phyloP scores from a whole-genome alignment of 2,797 vertebrate species.

The Amazona ochrocephala region DNA sequence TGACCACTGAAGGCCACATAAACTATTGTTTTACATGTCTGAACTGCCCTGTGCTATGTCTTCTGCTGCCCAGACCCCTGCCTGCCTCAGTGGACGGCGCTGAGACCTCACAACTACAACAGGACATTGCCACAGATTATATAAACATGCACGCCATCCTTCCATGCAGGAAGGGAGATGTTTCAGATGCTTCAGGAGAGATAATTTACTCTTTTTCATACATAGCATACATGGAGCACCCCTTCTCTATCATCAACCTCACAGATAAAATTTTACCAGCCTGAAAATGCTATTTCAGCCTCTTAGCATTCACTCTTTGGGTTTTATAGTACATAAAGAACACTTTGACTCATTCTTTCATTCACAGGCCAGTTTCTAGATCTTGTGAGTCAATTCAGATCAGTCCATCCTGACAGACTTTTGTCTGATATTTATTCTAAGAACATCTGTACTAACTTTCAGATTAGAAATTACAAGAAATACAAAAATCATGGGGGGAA shows the following conservation, averaged over 20 bases:
- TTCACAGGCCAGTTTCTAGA: background rate
- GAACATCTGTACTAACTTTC: background rate
- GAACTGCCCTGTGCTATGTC: background rate
- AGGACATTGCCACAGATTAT: background rate
- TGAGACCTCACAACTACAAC: background rate
- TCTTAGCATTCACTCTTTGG: background rate
- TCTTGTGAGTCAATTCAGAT: slow-evolving; percentile 13
- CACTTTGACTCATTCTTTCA: slow-evolving; percentile 48
- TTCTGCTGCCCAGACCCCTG: background rate
- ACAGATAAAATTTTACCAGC: background rate
- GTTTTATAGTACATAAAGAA: background rate
- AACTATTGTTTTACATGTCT: background rate
- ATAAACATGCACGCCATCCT: rapidly evolving
- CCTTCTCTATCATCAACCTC: background rate
- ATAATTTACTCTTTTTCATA: background rate
- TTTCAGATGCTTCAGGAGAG: background rate
- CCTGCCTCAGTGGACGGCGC: background rate
- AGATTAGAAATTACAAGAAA: slow-evolving; percentile 41
- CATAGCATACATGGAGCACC: background rate
- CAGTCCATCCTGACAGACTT: background rate
- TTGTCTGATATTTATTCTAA: slow-evolving; percentile 19
- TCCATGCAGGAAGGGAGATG: background rate
- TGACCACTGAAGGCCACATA: background rate
- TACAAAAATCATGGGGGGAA: background rate
- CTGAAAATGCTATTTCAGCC: background rate